These are phyloP conservation scores for Lymantria monacha DNA, from an alignment of 2,888 invertebrate genomes.

Conservation along the genomic window DNA sequence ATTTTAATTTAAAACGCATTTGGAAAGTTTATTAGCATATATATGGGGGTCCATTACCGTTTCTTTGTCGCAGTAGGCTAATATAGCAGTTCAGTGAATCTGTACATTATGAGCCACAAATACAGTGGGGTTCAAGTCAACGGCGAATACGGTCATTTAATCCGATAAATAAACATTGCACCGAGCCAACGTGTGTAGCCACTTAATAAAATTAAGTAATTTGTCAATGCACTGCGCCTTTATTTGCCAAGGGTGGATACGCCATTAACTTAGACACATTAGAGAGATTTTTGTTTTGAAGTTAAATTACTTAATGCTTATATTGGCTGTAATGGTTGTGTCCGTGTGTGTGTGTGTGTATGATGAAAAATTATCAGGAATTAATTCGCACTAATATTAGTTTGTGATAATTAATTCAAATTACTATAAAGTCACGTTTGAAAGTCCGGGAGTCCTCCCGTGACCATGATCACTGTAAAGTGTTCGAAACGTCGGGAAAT, in stretches of 20 bases:
- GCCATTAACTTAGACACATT: constrained; percentile 47
- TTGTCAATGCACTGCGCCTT: constrained; percentile 65
- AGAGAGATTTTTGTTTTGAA: constrained; percentile 49
- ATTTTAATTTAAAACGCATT: constrained; percentile 80
- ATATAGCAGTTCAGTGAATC: constrained; percentile 67
- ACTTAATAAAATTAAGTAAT: constrained; percentile 80
- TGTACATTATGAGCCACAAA: constrained; percentile 43
- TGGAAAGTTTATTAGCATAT: constrained; percentile 76
- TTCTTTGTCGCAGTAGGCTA: constrained; percentile 66
- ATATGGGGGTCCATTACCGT: constrained; percentile 70
- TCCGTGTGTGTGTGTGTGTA: too few relatives aligned
- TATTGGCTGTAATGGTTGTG: not conserved
- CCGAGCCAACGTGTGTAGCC: constrained; percentile 53
- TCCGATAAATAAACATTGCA: constrained; percentile 53
- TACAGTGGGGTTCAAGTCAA: constrained; percentile 33
- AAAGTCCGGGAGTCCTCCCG: too few relatives aligned
- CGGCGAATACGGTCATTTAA: constrained; percentile 29
- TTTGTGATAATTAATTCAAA: too few relatives aligned
- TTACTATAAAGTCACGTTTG: too few relatives aligned
- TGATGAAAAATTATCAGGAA: too few relatives aligned
- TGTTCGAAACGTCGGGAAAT: too few relatives aligned
- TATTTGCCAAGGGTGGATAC: constrained; percentile 60
- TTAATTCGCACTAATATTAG: not conserved
- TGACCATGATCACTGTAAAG: too few relatives aligned
- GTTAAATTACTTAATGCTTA: constrained; percentile 40